These are phyloP conservation scores for Aptenodytes forsteri DNA, from an alignment of 2,113 vertebrate genomes.

Conservation along the genomic window DNA sequence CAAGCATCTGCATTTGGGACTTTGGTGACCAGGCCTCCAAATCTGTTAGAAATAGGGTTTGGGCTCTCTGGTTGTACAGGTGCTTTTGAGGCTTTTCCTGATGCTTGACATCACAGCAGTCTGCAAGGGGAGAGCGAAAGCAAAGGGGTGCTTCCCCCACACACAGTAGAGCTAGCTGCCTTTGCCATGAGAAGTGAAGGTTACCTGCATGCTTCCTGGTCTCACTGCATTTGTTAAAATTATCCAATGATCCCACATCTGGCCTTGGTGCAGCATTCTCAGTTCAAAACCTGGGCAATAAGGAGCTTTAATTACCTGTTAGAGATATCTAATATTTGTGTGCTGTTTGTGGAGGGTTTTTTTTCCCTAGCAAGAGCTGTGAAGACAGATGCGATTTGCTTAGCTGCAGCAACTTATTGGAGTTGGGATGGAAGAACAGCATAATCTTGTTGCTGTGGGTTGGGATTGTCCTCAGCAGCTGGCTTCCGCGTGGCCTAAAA, in stretches of 20 bases:
- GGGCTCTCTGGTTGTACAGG: neutral
- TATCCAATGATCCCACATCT: fast-evolving
- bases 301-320: neutral
- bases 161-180: neutral
- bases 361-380: neutral
- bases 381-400: neutral
- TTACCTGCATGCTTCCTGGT: neutral
- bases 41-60: neutral
- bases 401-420: neutral
- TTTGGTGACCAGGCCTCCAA: neutral
- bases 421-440: neutral
- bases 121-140: neutral
- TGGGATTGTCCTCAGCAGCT: neutral
- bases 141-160: neutral
- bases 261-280: neutral
- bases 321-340: neutral
- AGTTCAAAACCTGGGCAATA: neutral
- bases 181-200: neutral
- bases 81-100: neutral
- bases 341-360: neutral
- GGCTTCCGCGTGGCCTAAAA: neutral
- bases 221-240: neutral
- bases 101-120: neutral
- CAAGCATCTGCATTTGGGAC: neutral
- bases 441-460: neutral